Percentiles rank a stretch among this genome's conserved stretches.
Evolutionary conservation across 2,113 vertebrate species (phyloP).

Genomic region (Polypterus senegalus): DNA sequence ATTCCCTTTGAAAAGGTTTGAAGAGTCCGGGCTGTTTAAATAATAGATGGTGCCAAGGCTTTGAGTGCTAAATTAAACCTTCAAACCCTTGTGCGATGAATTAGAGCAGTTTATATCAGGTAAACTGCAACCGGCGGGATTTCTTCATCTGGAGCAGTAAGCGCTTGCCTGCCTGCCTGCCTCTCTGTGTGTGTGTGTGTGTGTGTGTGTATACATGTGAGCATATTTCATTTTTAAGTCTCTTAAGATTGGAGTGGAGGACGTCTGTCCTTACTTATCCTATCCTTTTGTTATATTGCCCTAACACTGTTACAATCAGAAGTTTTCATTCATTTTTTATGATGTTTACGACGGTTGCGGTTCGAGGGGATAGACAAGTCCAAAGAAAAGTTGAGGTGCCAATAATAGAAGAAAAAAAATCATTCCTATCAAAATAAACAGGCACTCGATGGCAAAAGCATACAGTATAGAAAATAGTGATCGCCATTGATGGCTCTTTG

Average conservation of each 20-base stretch:
- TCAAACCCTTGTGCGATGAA: not conserved
- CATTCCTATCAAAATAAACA: no score
- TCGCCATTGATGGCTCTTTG: not conserved
- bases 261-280: no score
- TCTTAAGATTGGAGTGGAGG: not conserved
- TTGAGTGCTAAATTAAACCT: conserved; percentile 2
- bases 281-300: no score
- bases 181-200: not conserved
- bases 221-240: not conserved
- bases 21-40: not conserved
- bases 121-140: not conserved
- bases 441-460: no score
- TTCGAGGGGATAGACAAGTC: no score
- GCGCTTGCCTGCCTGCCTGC: not conserved
- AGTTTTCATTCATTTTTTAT: no score
- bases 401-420: no score
- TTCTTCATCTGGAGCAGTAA: not conserved
- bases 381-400: no score
- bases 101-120: conserved; percentile 4
- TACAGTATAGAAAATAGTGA: no score
- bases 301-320: no score
- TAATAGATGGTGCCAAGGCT: conserved; percentile 2
- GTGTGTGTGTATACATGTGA: not conserved
- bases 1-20: conserved; percentile 1
- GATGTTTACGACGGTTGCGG: no score